Evolutionary conservation across 1,140 invertebrate genomes (phyloP), one percentile per base, ranked within the genome.

Genomic region (Drosophila repletoides): DNA sequence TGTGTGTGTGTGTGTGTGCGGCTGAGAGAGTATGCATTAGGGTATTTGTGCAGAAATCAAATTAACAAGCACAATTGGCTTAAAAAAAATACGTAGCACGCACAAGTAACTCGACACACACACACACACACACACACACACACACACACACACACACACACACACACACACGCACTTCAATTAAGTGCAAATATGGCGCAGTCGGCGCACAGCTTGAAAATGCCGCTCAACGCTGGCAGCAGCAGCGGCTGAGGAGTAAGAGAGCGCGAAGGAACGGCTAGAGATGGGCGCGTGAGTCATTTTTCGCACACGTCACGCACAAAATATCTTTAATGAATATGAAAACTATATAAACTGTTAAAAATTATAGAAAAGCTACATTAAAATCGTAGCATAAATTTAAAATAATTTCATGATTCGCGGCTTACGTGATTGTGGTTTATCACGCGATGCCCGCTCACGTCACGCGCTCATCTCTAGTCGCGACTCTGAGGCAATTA

Each of bases 31-130:
- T 38, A 29, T 55, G 53, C 15, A 29, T 19, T 17, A 36, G 17
- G 53, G 56, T 31, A 14, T 51, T 12, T 80, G 67, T 76, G 58
- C 38, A 34, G 60, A 84, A 84, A 84, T 84, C 71, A 84, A 84
- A 84, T 84, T 84, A 84, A 86, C 79, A 84, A 75, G 75, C 74
- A 84, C 80, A 84, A 84, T 84, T 84, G 79, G 79, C 79, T 79
- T 65, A 58, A 74, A 79, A 61, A 76, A 68, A 71, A 53, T 46
- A 34, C 34, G 66, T 73, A 83, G 73, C 71, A 71, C 70, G 66
- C 76, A 53, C 75, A 77, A 76, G 74, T 67, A 76, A 72, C 51
- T 58, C 31, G 48, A 80, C 51, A 38, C 53, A 72, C 53, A 58
- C 58, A 63, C 56, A 28, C 29, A 41, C 34, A 34, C 19, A 29